Percentiles rank a stretch among this genome's conserved stretches.
These are phyloP conservation scores for Pseudomyrmex sp. DNA, from an alignment of 1,140 invertebrate genomes.

Conservation along the genomic window DNA sequence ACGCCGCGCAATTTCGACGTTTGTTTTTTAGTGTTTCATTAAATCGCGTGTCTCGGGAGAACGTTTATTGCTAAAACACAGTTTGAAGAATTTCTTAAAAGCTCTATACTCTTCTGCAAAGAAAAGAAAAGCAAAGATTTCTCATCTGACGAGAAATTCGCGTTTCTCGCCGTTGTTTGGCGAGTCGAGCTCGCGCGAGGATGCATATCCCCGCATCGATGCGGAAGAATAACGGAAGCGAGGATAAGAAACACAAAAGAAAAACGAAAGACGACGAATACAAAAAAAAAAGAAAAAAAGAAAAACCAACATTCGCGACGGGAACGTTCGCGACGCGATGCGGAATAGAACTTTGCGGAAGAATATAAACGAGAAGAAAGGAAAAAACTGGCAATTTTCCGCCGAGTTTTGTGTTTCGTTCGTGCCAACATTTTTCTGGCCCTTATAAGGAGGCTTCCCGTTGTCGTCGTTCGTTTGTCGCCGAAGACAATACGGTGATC, in stretches of 20 bases:
- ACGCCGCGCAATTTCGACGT: conserved; percentile 5
- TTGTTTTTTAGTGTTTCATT: neutral
- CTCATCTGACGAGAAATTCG: conserved; percentile 2
- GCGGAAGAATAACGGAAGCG: neutral
- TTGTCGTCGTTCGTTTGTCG: neutral
- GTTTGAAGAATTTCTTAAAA: neutral
- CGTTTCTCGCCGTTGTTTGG: conserved; percentile 23
- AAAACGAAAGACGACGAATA: too few relatives aligned
- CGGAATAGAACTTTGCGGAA: conserved; percentile 33
- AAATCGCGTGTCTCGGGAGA: neutral
- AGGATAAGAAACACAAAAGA: neutral
- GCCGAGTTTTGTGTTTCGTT: neutral
- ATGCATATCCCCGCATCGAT: conserved; percentile 1
- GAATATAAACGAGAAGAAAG: neutral
- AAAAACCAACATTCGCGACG: conserved; percentile 19
- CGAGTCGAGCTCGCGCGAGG: conserved; percentile 24
- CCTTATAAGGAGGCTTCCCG: neutral
- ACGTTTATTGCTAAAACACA: neutral
- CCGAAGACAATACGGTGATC: conserved; percentile 13
- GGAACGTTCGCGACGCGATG: neutral
- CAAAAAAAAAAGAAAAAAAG: conserved; percentile 8
- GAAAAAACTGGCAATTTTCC: conserved; percentile 42
- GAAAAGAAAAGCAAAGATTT: neutral
- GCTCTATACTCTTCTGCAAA: neutral
- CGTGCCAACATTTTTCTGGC: conserved; percentile 28